Base-by-base conservation (phyloP, 2,113 vertebrate genomes). In the Semnornis frantzii region DNA sequence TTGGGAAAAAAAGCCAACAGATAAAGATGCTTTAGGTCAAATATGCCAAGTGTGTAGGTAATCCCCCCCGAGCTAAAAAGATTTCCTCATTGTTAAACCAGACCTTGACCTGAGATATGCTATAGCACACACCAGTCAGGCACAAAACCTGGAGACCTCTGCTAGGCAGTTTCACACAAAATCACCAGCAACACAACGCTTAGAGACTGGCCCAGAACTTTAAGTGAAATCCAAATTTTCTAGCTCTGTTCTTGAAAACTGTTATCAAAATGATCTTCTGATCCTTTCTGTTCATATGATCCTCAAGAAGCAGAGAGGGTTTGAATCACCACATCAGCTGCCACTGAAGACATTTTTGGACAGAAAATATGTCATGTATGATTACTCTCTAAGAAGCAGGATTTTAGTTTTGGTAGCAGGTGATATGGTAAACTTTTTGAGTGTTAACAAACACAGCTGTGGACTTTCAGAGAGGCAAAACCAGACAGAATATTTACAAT, bases 11-110 rank as follows among this genome's bases (percentile, higher is more conserved):
- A 87, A 82, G 13, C 23, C 66, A 87, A 72, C 39, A 84, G 86
- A 94, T 93, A 91, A 93, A 94, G 89, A 90, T 79, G 86, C 68
- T 75, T 78, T 16, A 25, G 83, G 55, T 94, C 73, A 89, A 88
- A 94, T 92, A 82, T 37, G 71, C 92, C 82, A 91, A 95, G 79
- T 76, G 68, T 48, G 69, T 65, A 42, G 44, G 82, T 59, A 95
- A 91, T 10, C 8, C 58, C 28, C 80, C 66, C 31, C 90, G 73
- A 89, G 85, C 79, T 55, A 91, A 55, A 85, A 94, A 87, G 68
- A 89, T 91, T 96, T 96, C 85, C 79, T 91, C 68, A 33, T 85
- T 75, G 58, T 74, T 93, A 78, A 87, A 85, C 46, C 75, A 95
- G 87, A 87, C 82, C 71, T 89, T 87, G 93, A 95, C 92, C 92